Conservation (phyloP, 2,888 invertebrate genomes). For the Furcula furcula region DNA sequence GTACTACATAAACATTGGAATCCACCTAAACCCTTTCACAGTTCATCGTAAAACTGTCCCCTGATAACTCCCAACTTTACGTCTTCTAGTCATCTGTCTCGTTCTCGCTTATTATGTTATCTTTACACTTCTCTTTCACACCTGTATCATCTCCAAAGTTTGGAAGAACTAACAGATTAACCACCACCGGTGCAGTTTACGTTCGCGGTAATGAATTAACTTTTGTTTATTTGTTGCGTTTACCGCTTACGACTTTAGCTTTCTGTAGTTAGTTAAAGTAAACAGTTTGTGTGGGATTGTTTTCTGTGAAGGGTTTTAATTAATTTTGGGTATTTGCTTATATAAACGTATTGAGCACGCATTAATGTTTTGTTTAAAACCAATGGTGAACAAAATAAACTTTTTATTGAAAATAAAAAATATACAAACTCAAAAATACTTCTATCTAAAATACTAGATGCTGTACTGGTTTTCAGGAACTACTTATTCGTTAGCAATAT, state of each 20-base stretch:
- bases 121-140: constrained; percentile 10
- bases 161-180: constrained; percentile 18
- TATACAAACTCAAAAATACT: too few relatives aligned
- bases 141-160: constrained; percentile 22
- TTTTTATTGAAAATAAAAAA: too few relatives aligned
- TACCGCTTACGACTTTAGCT: constrained; percentile 22
- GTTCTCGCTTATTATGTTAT: background rate
- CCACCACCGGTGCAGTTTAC: constrained; percentile 35
- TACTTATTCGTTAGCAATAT: too few relatives aligned
- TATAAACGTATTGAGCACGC: too few relatives aligned
- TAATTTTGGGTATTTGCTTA: too few relatives aligned
- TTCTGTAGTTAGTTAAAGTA: constrained; percentile 12
- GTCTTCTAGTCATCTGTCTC: background rate
- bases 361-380: too few relatives aligned
- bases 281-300: constrained; percentile 15
- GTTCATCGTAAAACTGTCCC: too few relatives aligned
- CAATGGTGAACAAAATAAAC: too few relatives aligned
- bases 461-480: too few relatives aligned
- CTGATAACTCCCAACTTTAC: background rate
- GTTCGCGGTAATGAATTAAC: constrained; percentile 34
- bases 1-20: too few relatives aligned
- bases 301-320: background rate
- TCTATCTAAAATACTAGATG: too few relatives aligned
- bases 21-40: too few relatives aligned
- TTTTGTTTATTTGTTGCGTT: constrained; percentile 33